Conservation (phyloP, 2,113 vertebrate genomes). For the Calyptomena viridis region DNA sequence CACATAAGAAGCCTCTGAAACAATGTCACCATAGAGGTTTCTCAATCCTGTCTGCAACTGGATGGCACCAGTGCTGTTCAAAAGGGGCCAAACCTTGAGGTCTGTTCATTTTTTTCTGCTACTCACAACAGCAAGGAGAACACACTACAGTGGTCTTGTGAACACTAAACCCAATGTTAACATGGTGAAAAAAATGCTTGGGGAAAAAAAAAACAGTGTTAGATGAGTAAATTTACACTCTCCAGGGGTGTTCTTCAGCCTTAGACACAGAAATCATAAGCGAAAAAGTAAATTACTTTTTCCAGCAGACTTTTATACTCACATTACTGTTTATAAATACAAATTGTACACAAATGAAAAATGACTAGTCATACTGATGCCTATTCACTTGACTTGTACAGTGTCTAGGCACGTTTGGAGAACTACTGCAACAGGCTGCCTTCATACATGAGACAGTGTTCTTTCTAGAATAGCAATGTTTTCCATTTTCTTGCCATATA, state of each 20-base stretch:
- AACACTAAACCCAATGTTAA: not conserved
- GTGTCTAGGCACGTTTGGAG: not conserved
- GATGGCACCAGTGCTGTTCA: not conserved
- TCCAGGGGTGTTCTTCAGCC: not conserved
- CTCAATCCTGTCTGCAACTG: not conserved
- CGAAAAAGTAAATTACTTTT: not conserved
- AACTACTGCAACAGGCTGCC: not conserved
- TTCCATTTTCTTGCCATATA: not conserved
- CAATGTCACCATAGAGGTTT: not conserved
- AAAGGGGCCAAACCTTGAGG: not conserved
- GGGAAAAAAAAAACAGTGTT: fast-evolving
- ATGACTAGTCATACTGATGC: not conserved
- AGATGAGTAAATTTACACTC: not conserved
- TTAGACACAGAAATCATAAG: not conserved
- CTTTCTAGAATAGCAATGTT: not conserved
- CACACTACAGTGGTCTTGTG: not conserved
- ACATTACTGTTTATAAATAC: not conserved
- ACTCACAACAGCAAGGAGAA: not conserved
- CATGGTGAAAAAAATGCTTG: not conserved
- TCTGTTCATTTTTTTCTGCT: not conserved
- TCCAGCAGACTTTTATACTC: not conserved
- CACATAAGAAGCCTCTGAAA: not conserved
- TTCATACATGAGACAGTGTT: not conserved
- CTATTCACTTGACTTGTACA: not conserved
- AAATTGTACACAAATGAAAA: not conserved